phyloP scores from a whole-genome alignment of 1,140 invertebrate genomes.

The Euschistus heros region DNA sequence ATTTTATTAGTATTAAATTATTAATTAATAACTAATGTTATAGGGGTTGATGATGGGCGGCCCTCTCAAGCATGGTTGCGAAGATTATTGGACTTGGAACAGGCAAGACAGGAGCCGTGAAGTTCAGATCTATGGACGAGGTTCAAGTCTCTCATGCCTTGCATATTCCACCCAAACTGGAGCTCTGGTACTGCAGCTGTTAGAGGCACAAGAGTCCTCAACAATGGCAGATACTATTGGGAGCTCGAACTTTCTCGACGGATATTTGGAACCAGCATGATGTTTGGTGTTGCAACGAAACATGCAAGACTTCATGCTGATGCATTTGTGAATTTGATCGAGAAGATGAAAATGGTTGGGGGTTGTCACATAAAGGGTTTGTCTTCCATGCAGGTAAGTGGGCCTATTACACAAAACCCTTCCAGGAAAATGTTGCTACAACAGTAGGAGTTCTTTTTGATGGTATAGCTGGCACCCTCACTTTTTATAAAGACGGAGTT shows the following conservation, averaged over 20 bases:
- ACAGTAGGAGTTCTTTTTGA: conserved; percentile 56
- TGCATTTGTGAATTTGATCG: conserved; percentile 56
- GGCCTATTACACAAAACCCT: conserved; percentile 52
- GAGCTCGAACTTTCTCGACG: conserved; percentile 52
- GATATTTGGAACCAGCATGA: conserved; percentile 65
- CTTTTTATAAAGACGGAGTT: conserved; percentile 58
- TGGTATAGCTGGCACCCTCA: conserved; percentile 54
- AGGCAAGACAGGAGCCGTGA: conserved; percentile 49
- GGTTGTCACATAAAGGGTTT: conserved; percentile 59
- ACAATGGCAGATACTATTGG: conserved; percentile 55
- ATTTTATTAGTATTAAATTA: neutral
- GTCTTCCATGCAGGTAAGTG: conserved; percentile 55
- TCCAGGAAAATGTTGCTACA: conserved; percentile 55
- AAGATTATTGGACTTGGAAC: conserved; percentile 58
- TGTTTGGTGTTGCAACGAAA: conserved; percentile 61
- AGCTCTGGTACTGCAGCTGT: conserved; percentile 62
- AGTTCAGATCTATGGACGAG: conserved; percentile 45
- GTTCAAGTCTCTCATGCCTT: conserved; percentile 39
- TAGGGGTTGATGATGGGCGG: conserved; percentile 9
- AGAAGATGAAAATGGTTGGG: conserved; percentile 59
- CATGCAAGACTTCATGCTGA: conserved; percentile 50
- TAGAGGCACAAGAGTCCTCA: conserved; percentile 49
- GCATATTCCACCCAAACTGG: conserved; percentile 65
- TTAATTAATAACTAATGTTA: neutral
- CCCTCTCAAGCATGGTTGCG: conserved; percentile 39